Conservation (phyloP, 2,113 vertebrate species). For the Dasyornis broadbenti region DNA sequence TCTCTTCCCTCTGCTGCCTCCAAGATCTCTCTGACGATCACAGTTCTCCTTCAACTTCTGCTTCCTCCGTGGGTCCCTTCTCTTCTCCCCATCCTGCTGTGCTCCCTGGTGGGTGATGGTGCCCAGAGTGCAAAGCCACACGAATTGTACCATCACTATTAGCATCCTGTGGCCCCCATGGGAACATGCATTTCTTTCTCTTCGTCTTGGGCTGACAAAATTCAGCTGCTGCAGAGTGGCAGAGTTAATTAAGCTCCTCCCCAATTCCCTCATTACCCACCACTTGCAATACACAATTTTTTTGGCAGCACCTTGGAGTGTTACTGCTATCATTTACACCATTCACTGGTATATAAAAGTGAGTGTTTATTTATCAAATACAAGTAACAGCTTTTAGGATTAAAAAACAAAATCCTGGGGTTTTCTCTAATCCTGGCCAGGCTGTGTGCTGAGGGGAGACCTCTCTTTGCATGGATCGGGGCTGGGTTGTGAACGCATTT, state of each 20-base stretch:
- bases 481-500: fast-evolving
- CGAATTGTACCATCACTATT: background rate
- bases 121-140: background rate
- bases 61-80: fast-evolving
- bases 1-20: background rate
- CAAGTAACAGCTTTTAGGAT: background rate
- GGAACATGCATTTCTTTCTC: background rate
- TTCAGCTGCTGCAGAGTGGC: background rate
- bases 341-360: background rate
- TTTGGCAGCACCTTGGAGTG: background rate
- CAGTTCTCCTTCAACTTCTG: background rate
- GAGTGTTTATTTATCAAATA: background rate
- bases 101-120: background rate
- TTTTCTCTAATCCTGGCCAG: background rate
- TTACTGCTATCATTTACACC: background rate
- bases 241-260: background rate
- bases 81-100: fast-evolving
- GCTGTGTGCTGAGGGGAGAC: background rate
- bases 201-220: background rate
- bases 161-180: background rate
- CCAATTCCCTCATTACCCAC: background rate
- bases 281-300: background rate
- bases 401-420: background rate
- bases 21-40: background rate
- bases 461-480: background rate